Base-by-base conservation (phyloP, 2,113 vertebrate species). In the Colius striatus region DNA sequence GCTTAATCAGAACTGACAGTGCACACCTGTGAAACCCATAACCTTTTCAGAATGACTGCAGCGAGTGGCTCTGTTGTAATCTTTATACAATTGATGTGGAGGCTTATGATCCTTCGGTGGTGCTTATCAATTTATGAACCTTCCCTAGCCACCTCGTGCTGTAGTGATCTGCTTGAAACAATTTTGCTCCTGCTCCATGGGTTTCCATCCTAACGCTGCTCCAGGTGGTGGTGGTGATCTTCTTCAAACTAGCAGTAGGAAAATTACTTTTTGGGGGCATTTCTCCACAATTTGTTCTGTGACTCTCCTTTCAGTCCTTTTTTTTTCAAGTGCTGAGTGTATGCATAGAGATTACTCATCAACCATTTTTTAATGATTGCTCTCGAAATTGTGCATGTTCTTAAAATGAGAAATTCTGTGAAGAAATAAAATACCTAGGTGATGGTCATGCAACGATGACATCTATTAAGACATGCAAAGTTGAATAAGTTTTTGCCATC, bases 41-140 rank as follows among this genome's bases (percentile, higher is more conserved):
- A 92, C 78, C 55, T 92, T 92, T 95, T 51, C 74, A 91, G 84
- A 93, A 65, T 70, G 63, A 80, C 77, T 76, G 61, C 48, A 87
- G 87, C 13, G 66, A 79, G 67, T 90, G 80, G 81, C 79, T 94
- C 66, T 81, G 85, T 54, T 86, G 95, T 95, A 87, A 88, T 67
- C 90, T 96, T 92, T 90, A 76, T 85, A 90, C 90, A 90, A 78
- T 78, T 92, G 76, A 93, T 95, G 41, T 84, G 73, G 84, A 95
- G 72, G 66, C 73, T 96, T 94, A 62, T 58, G 83, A 92, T 86
- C 80, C 77, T 94, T 91, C 20, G 30, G 68, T 79, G 84, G 67
- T 94, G 84, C 93, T 94, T 62, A 78, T 93, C 78, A 88, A 87
- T 84, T 95, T 81, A 68, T 81, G 74, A 79, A 67, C 92, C 90